phyloP scores from a whole-genome alignment of 2,888 invertebrate species.

The Hipparchia semele region DNA sequence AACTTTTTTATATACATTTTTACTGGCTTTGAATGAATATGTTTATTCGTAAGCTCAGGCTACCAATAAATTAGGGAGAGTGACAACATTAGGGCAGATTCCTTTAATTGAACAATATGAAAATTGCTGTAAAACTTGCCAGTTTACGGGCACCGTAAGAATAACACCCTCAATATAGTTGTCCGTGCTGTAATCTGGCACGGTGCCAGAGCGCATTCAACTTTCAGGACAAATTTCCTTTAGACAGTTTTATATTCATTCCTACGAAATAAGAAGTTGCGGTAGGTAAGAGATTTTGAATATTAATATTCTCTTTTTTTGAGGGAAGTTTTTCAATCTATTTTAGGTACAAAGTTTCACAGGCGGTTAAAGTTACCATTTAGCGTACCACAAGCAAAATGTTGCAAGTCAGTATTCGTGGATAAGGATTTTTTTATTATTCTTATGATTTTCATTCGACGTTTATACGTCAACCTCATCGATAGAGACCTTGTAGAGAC shows the following conservation, averaged over 20 bases:
- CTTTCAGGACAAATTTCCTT: conserved; percentile 38
- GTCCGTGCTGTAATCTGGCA: conserved; percentile 53
- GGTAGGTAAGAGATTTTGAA: conserved; percentile 18
- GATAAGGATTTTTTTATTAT: no score
- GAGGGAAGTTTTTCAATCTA: not conserved
- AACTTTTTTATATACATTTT: no score
- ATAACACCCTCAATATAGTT: conserved; percentile 56
- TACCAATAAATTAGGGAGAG: no score
- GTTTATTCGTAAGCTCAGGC: no score
- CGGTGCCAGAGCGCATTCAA: conserved; percentile 48
- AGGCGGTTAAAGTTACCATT: no score
- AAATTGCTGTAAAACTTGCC: conserved; percentile 4
- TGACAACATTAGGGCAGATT: not conserved
- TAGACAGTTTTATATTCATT: conserved; percentile 39
- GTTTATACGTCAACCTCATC: no score
- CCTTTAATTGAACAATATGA: not conserved
- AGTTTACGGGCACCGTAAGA: conserved; percentile 42
- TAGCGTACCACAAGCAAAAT: no score
- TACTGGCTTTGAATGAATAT: no score
- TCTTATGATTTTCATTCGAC: no score
- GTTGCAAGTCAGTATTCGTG: no score
- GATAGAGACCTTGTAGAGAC: no score
- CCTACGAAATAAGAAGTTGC: conserved; percentile 28
- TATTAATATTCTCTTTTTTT: not conserved
- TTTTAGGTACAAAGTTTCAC: not conserved